Conservation (phyloP, 2,797 vertebrate genomes). For the Psittacula derbiana region DNA sequence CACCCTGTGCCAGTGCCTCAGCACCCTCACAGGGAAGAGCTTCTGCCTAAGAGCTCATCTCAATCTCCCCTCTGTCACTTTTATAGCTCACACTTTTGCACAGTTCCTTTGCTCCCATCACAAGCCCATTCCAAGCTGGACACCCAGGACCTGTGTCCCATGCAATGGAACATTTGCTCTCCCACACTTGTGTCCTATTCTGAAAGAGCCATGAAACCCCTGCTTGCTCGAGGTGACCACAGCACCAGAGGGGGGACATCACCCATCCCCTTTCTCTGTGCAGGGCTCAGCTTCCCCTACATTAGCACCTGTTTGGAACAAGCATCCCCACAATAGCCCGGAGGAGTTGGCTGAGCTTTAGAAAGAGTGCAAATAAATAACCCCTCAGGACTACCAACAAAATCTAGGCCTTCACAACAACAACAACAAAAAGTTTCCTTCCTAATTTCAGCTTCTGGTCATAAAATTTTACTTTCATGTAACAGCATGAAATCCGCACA, state of each 20-base stretch:
- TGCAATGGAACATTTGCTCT: background rate
- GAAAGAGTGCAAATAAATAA: background rate
- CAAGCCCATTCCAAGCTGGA: rapidly evolving
- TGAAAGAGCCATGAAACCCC: background rate
- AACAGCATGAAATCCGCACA: conserved; percentile 46
- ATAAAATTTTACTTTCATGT: conserved; percentile 61
- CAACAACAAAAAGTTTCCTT: background rate
- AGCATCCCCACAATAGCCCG: background rate
- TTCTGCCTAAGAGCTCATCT: background rate
- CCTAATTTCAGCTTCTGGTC: conserved; percentile 59
- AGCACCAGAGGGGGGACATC: background rate
- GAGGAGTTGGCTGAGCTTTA: background rate
- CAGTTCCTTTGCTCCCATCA: background rate
- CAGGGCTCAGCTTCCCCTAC: background rate
- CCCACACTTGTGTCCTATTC: background rate
- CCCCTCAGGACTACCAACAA: background rate
- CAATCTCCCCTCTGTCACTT: background rate
- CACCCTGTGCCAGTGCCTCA: background rate
- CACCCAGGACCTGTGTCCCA: background rate
- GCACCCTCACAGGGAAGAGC: background rate
- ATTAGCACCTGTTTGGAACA: background rate
- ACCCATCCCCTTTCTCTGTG: background rate
- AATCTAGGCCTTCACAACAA: background rate
- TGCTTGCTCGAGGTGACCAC: background rate
- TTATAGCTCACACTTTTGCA: background rate